These are phyloP conservation scores for Ochropacha duplaris DNA, from an alignment of 2,888 invertebrate species.

Conservation along the genomic window DNA sequence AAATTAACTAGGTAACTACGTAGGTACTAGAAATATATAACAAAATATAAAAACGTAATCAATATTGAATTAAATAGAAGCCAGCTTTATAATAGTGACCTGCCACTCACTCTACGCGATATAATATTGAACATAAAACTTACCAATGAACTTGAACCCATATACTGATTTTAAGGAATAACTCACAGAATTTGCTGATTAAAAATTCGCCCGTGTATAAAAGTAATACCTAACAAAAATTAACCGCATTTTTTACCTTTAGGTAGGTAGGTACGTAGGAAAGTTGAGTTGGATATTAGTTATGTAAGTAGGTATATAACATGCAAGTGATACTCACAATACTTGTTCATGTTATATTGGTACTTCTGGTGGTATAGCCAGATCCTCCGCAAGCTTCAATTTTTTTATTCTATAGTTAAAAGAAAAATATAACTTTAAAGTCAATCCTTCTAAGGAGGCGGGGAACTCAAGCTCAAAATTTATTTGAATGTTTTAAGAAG, in stretches of 20 bases:
- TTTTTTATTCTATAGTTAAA: conserved; percentile 63
- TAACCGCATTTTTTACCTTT: neutral
- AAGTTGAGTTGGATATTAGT: neutral
- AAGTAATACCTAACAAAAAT: neutral
- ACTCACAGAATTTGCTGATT: neutral
- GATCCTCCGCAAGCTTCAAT: conserved; percentile 53
- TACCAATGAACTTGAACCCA: conserved; percentile 25
- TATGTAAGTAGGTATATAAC: conserved; percentile 17
- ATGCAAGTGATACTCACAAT: conserved; percentile 59
- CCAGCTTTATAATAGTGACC: conserved; percentile 7
- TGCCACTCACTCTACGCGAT: conserved; percentile 17
- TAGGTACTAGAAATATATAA: conserved; percentile 1
- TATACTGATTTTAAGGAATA: neutral
- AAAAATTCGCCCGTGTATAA: conserved; percentile 6
- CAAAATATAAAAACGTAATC: neutral
- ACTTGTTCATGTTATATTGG: conserved; percentile 59
- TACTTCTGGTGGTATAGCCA: conserved; percentile 50
- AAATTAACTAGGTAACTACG: neutral
- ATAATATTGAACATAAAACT: conserved; percentile 26
- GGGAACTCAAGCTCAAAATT: conserved; percentile 27
- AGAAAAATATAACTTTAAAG: conserved; percentile 50
- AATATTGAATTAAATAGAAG: conserved; percentile 5
- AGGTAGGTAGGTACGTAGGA: neutral
- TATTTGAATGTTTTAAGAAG: neutral
- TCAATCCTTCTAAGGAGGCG: conserved; percentile 29